phyloP scores from a whole-genome alignment of 2,888 invertebrate genomes.

The Horisme vitalbata region DNA sequence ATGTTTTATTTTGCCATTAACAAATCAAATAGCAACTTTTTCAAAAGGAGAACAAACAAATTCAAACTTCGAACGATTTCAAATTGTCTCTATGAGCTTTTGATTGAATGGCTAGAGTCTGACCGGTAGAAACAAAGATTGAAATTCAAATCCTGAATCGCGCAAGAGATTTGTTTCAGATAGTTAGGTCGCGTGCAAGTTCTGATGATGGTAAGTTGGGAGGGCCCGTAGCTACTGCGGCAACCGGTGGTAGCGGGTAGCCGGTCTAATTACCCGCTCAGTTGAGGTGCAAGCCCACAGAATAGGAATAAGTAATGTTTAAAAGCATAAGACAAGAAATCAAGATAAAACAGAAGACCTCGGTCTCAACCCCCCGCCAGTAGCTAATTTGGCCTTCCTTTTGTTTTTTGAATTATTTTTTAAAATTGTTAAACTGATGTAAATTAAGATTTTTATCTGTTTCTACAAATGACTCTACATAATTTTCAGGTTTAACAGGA shows the following conservation, averaged over 20 bases:
- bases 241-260: slow-evolving; percentile 10
- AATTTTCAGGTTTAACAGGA: too few relatives aligned
- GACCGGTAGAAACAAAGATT: neutral
- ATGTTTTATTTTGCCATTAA: too few relatives aligned
- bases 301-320: too few relatives aligned
- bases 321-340: too few relatives aligned
- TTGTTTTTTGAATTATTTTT: neutral
- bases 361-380: slow-evolving; percentile 12
- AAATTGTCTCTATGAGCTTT: neutral
- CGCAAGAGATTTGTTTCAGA: slow-evolving; percentile 2
- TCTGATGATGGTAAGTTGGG: neutral
- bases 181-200: neutral
- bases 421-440: too few relatives aligned
- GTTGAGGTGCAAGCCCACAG: too few relatives aligned
- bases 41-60: too few relatives aligned
- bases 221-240: slow-evolving; percentile 21
- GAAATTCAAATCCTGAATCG: slow-evolving; percentile 13
- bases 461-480: too few relatives aligned
- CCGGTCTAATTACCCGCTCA: slow-evolving; percentile 10
- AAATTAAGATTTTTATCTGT: too few relatives aligned
- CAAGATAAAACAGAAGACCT: too few relatives aligned
- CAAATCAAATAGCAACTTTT: too few relatives aligned
- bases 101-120: neutral
- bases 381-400: slow-evolving; percentile 12
- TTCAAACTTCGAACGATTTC: too few relatives aligned